Conservation (phyloP, 2,888 invertebrate species). For the Stictocephala bisonia region DNA sequence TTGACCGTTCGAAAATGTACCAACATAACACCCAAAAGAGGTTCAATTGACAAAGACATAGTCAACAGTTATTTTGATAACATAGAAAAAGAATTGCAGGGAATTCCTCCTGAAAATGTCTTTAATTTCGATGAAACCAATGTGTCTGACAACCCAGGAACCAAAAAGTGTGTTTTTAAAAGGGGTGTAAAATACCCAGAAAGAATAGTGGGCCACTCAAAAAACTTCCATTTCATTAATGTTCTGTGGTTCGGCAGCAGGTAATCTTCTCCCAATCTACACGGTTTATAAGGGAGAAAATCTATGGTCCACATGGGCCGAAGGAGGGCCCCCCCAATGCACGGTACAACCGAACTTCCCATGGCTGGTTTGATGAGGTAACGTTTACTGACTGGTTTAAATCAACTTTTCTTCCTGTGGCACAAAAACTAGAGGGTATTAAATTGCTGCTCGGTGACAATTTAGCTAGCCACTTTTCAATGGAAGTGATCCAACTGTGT, state of each 20-base stretch:
- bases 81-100: conserved; percentile 1
- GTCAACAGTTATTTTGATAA: conserved; percentile 34
- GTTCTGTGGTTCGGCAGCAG: conserved; percentile 63
- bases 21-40: conserved; percentile 26
- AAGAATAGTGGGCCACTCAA: conserved; percentile 52
- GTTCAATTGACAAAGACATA: conserved; percentile 3
- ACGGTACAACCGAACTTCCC: conserved; percentile 63
- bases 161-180: conserved; percentile 19
- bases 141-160: conserved; percentile 45
- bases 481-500: conserved; percentile 54
- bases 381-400: conserved; percentile 62
- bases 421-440: conserved; percentile 48
- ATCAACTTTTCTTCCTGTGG: conserved; percentile 54
- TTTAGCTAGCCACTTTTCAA: conserved; percentile 56
- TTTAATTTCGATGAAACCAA: conserved; percentile 45
- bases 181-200: conserved; percentile 32
- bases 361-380: conserved; percentile 63
- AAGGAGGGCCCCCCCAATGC: conserved; percentile 62
- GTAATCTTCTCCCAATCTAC: conserved; percentile 63
- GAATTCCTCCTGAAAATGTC: conserved; percentile 34
- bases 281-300: conserved; percentile 64
- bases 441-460: conserved; percentile 61
- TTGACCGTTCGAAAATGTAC: conserved; percentile 11
- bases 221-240: conserved; percentile 62
- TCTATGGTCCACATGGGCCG: conserved; percentile 63